Evolutionary conservation across 2,113 vertebrate genomes (phyloP).

Genomic region (Hylia prasina): DNA sequence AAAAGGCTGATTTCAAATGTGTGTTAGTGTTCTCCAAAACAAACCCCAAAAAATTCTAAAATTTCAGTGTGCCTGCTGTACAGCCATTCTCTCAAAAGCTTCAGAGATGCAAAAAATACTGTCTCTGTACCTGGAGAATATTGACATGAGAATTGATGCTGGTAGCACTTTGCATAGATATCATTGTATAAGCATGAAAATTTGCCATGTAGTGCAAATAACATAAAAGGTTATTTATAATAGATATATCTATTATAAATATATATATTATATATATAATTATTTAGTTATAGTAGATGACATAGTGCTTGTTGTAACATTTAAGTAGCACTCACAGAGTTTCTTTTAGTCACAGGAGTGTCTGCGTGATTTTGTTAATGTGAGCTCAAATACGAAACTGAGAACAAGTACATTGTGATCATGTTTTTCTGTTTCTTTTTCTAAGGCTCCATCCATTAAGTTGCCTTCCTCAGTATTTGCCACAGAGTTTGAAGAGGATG

Average conservation of each 20-base stretch:
- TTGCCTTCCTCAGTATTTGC: slow-evolving; percentile 97
- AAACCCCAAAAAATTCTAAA: background rate
- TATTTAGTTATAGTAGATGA: background rate
- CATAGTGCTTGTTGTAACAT: background rate
- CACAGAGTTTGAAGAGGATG: slow-evolving; percentile 94
- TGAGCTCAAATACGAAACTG: background rate
- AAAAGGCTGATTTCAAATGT: background rate
- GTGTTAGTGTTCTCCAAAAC: background rate
- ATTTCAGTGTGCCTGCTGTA: background rate
- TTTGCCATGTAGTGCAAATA: background rate
- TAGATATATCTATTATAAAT: background rate
- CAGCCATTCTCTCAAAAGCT: background rate
- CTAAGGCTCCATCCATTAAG: slow-evolving; percentile 81
- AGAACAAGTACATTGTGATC: background rate
- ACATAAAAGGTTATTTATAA: background rate
- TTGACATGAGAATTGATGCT: background rate
- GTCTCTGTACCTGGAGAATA: background rate
- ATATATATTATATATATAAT: background rate
- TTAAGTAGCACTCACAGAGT: background rate
- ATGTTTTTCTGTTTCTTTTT: background rate
- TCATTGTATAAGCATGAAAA: background rate
- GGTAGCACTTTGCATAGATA: background rate
- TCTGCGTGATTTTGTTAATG: background rate
- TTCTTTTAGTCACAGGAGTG: background rate
- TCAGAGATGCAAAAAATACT: background rate